A percentile compares a stretch with the other conserved stretches of the same genome.
phyloP scores from a whole-genome alignment of 2,888 invertebrate genomes.

The Osedax fenrisi region DNA sequence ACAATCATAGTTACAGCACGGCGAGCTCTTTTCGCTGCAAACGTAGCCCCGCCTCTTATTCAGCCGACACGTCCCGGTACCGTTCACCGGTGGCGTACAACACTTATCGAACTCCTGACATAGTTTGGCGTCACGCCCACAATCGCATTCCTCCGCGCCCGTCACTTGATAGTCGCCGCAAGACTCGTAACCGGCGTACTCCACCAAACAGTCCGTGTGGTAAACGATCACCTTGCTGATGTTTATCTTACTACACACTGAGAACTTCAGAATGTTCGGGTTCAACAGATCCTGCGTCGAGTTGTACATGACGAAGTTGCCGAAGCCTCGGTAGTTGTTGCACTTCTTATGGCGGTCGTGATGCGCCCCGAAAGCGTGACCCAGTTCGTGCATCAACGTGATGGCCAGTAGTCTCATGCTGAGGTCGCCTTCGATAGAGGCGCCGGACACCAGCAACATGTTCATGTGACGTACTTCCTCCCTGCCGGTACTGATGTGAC shows the following conservation, averaged over 20 bases:
- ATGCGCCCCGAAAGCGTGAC: background rate
- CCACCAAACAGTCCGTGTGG: background rate
- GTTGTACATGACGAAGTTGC: conserved; percentile 1
- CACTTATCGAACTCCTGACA: conserved; percentile 3
- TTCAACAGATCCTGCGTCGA: background rate
- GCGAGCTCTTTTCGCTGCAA: background rate
- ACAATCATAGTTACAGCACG: conserved; percentile 6
- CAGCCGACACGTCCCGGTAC: background rate
- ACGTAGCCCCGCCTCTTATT: background rate
- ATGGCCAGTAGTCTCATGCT: background rate
- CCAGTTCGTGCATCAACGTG: conserved; percentile 6
- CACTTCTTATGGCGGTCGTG: background rate
- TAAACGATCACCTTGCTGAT: background rate
- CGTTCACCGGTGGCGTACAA: background rate
- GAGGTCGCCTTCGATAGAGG: background rate
- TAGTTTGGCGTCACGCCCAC: background rate
- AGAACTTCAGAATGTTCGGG: conserved; percentile 6
- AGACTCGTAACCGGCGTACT: background rate
- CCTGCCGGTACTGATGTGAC: background rate
- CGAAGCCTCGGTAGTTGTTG: background rate
- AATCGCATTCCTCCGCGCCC: conserved; percentile 4
- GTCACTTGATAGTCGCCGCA: background rate
- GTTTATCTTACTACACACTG: background rate
- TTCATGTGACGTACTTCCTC: background rate
- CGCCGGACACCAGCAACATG: background rate